phyloP scores from a whole-genome alignment of 2,113 vertebrate genomes.

The Phylloscopus trochiloides region DNA sequence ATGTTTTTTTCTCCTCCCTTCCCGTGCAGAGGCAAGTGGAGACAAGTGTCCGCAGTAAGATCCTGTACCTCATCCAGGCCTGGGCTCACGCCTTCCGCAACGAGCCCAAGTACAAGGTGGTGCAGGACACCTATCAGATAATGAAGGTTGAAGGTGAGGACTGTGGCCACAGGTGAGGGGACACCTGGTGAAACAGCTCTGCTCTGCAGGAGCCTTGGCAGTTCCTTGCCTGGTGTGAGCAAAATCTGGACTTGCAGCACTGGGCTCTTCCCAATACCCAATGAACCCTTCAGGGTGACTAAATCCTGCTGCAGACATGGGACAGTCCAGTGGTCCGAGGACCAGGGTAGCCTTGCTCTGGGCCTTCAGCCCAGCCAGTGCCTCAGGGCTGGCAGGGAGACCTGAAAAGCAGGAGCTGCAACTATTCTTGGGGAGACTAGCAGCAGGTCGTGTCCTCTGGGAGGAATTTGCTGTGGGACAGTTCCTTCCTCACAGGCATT shows the following conservation, averaged over 20 bases:
- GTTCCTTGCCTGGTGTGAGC: not conserved
- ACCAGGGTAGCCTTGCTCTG: not conserved
- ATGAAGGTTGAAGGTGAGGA: constrained; percentile 97
- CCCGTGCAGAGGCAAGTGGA: constrained; percentile 86
- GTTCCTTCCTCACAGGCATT: not conserved
- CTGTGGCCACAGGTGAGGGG: not conserved
- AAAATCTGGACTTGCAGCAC: not conserved
- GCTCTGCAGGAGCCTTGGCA: not conserved
- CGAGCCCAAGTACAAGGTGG: constrained; percentile 98
- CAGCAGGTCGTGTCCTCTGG: not conserved
- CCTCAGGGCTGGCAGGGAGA: not conserved
- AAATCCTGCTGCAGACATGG: not conserved
- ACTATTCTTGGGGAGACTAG: not conserved
- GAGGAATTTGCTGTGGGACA: not conserved
- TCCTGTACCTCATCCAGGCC: constrained; percentile 95
- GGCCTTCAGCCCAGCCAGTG: not conserved
- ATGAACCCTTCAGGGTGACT: too few species aligned
- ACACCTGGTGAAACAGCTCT: not conserved
- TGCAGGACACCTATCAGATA: constrained; percentile 98
- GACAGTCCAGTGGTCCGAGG: not conserved
- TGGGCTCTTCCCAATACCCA: not conserved
- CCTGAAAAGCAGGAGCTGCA: not conserved
- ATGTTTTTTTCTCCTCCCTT: not conserved
- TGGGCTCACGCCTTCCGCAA: constrained; percentile 98
- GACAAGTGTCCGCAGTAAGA: constrained; percentile 92